These are phyloP conservation scores for Styela clava DNA, from an alignment of 23 tunicate species.

Conservation along the genomic window DNA sequence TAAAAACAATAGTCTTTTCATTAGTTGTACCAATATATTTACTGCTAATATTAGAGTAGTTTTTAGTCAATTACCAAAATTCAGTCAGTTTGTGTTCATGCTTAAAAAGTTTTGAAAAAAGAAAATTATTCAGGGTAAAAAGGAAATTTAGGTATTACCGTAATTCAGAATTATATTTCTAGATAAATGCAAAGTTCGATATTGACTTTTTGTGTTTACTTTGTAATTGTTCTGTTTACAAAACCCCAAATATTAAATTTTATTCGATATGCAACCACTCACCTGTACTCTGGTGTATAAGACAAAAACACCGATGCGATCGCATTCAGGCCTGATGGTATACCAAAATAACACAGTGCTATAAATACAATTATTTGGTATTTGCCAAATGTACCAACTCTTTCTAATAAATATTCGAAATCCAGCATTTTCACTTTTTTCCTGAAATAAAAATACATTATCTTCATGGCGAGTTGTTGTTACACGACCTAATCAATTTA, in stretches of 20 bases:
- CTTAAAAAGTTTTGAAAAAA: neutral
- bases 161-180: too few relatives aligned
- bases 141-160: neutral
- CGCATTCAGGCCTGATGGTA: slow-evolving; percentile 52
- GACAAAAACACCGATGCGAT: slow-evolving; percentile 63
- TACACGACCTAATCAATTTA: too few relatives aligned
- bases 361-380: slow-evolving; percentile 43
- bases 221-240: neutral
- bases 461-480: too few relatives aligned
- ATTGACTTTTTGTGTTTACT: too few relatives aligned
- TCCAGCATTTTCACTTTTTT: slow-evolving; percentile 63
- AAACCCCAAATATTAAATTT: neutral
- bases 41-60: neutral
- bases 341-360: slow-evolving; percentile 50
- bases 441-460: too few relatives aligned
- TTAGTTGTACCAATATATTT: neutral
- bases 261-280: neutral
- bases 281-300: slow-evolving; percentile 65
- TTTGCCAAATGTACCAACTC: slow-evolving; percentile 54
- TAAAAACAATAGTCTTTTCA: neutral
- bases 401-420: slow-evolving; percentile 40
- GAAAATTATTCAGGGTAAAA: neutral
- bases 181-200: too few relatives aligned
- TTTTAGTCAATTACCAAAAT: too few relatives aligned
- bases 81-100: neutral